phyloP scores from a whole-genome alignment of 1,140 invertebrate genomes.

The Drosophila aff. region DNA sequence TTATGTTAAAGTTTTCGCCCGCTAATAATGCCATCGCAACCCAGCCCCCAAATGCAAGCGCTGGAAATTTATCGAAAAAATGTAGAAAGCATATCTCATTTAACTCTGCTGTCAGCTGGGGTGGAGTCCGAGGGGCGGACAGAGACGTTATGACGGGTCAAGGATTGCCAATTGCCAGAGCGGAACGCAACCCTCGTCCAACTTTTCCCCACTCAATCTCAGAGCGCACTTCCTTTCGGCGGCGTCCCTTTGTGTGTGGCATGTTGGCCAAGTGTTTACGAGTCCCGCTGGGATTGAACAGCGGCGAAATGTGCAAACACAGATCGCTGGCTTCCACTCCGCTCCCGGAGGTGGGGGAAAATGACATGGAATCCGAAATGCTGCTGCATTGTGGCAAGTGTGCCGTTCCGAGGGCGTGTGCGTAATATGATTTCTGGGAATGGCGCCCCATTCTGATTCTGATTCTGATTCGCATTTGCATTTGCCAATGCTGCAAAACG shows the following conservation, averaged over 20 bases:
- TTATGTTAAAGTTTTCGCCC: conserved; percentile 62
- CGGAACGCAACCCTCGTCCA: conserved; percentile 36
- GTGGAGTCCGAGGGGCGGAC: conserved; percentile 9
- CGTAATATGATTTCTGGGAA: conserved; percentile 74
- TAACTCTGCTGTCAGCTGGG: conserved; percentile 66
- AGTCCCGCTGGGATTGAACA: conserved; percentile 72
- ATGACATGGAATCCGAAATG: conserved; percentile 73
- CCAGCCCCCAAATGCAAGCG: conserved; percentile 17
- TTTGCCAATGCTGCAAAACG: conserved; percentile 52
- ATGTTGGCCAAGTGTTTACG: conserved; percentile 72
- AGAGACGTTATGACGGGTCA: conserved; percentile 77
- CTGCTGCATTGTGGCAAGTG: conserved; percentile 34
- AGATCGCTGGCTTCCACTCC: conserved; percentile 55
- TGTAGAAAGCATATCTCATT: conserved; percentile 83
- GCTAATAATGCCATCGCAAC: conserved; percentile 71
- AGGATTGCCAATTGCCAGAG: conserved; percentile 72
- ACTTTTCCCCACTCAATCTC: conserved; percentile 55
- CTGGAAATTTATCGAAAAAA: conserved; percentile 78
- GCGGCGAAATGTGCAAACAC: conserved; percentile 75
- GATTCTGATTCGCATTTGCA: conserved; percentile 52
- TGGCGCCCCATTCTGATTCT: conserved; percentile 54
- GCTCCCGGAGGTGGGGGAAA: conserved; percentile 16
- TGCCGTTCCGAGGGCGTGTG: conserved; percentile 41
- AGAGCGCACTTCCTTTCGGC: conserved; percentile 37
- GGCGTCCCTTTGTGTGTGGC: conserved; percentile 6